Base-by-base conservation (phyloP, 2,888 invertebrate genomes). In the Bellardia bayeri region DNA sequence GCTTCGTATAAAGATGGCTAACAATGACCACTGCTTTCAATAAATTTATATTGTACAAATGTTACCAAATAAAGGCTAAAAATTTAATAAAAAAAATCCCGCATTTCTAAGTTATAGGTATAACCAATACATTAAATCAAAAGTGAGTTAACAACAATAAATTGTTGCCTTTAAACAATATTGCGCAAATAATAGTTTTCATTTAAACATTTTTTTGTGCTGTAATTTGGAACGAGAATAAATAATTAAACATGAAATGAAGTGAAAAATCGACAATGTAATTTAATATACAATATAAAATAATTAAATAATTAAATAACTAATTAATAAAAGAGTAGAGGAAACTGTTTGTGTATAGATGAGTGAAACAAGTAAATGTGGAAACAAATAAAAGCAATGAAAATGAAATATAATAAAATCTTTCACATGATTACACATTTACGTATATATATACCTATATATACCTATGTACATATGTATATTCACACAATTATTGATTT, bases 401-500 rank as follows among this genome's bases (percentile, higher is more conserved):
- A n/a, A 51, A 51, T 8, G 9, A 72, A 66, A 13, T 56, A 11
- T 23, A 45, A 56, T 9, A 69, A 49, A 56, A 64, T 78, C 13
- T 33, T 69, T 45, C 37, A 72, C 78, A 72, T 78, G 54, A 64
- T 78, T 82, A 23, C 23, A 23, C 64, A 64, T 66, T 78, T 56
- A 23, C 23, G 23, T 23, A 23, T 23, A 23, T 23, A 23, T 1
- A 0, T 23, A 23, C 23, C 0, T 23, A 23, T 23, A 23, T 23
- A 23, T 23, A 23, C 23, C 0, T 23, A 23, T 23, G 23, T 40
- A 66, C 64, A 23, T 13, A 11, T 11, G 3, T 9, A 11, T 74
- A 80, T 82, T 75, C 40, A 75, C 64, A 75, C 76, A 86, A 80
- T 83, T 83, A 83, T 80, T 71, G 79, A 58, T 86, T 83, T 80